Conservation (phyloP, 2,113 vertebrate genomes). For the Plestiodon gilberti region DNA sequence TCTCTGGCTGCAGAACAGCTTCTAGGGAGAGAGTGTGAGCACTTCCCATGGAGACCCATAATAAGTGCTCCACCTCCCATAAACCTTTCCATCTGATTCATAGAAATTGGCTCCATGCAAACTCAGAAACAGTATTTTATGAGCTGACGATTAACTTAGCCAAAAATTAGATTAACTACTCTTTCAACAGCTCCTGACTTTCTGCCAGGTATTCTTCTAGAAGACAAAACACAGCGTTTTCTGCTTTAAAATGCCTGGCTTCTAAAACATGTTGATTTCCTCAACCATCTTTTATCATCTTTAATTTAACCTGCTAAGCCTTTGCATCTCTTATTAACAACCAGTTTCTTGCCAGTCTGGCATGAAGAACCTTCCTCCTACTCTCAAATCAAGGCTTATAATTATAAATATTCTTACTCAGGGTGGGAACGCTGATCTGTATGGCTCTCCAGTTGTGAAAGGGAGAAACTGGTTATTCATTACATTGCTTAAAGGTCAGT, state of each 20-base stretch:
- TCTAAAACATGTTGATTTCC: not conserved
- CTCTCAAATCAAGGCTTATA: not conserved
- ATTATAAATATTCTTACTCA: not conserved
- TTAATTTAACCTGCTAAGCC: not conserved
- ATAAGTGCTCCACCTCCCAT: conserved; percentile 13
- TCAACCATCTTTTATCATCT: conserved; percentile 18
- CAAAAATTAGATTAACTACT: not conserved
- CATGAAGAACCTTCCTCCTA: not conserved
- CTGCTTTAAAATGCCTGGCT: not conserved
- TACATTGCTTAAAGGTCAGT: not conserved
- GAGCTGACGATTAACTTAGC: not conserved
- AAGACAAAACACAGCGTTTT: conserved; percentile 5
- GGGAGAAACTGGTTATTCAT: not conserved
- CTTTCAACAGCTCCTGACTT: conserved; percentile 11
- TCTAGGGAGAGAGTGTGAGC: not conserved
- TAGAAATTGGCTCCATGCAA: not conserved
- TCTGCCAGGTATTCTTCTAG: not conserved
- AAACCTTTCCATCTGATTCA: conserved; percentile 24
- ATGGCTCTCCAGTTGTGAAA: not conserved
- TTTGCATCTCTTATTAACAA: not conserved
- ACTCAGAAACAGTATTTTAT: conserved; percentile 19
- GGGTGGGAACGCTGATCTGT: not conserved
- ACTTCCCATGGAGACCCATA: conserved; percentile 4
- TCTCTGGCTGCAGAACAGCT: conserved; percentile 39
- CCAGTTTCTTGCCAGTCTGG: not conserved